A percentile compares a stretch with the other conserved stretches of the same genome.
Evolutionary conservation across 1,140 invertebrate species (phyloP).

Genomic region (Macrobrachium nipponense): DNA sequence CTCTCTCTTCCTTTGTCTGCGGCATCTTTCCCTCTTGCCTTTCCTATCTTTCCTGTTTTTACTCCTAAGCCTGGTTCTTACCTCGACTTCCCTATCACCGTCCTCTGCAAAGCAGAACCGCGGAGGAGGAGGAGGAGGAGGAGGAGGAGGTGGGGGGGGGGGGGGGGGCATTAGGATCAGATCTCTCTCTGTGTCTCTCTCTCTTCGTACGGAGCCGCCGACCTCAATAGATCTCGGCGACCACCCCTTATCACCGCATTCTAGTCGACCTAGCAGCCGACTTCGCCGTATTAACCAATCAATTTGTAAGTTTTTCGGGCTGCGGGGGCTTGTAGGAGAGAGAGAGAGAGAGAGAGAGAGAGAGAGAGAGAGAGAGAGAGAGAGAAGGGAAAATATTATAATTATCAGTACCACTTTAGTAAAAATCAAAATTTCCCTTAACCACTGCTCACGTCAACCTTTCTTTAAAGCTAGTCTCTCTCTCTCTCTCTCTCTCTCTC

Average conservation of each 20-base stretch:
- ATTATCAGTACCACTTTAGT: no score
- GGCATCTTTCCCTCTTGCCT: no score
- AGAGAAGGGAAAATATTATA: not conserved
- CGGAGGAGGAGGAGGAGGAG: no score
- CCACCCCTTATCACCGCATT: constrained; percentile 34
- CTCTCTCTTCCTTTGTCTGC: no score
- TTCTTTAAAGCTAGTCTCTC: not conserved
- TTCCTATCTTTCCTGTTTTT: not conserved
- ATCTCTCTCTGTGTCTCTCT: no score
- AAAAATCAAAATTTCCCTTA: no score
- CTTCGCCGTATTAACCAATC: constrained; percentile 48
- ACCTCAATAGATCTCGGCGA: constrained; percentile 28
- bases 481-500: constrained; percentile 18
- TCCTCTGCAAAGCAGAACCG: not conserved
- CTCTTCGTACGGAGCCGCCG: no score
- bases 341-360: constrained; percentile 25
- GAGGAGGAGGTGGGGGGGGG: constrained; percentile 2
- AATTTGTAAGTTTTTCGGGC: constrained; percentile 47
- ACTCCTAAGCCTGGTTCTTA: not conserved
- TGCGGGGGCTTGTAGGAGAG: not conserved
- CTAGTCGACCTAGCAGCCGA: constrained; percentile 47
- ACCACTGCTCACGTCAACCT: not conserved
- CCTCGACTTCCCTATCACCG: not conserved
- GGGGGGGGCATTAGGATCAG: constrained; percentile 21
- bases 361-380: not conserved